Evolutionary conservation across 30 jellyfish, hydroid and myxozoan genomes (phyloP), one percentile per base, ranked within the genome.

Genomic region (Catostylus mosaicus): DNA sequence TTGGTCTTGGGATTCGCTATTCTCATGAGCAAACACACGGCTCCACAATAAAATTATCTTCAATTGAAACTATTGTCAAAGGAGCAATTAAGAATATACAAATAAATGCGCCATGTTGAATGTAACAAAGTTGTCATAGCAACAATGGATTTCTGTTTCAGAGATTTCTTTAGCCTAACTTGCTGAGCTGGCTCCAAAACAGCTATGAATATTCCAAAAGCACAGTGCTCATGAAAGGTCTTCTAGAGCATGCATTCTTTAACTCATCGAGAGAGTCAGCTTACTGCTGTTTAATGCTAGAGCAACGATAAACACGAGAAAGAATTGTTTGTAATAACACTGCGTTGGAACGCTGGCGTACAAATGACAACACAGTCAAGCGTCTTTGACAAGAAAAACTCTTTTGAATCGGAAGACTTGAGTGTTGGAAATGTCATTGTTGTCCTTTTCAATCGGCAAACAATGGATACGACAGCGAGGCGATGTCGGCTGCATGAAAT

Each of bases 401-500:
- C 70, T 82, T 50, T 68, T 60, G 66, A 82, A 82, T 38, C 92
- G 92, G 92, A 50, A 82, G 92, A 68, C 86, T 82, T 82, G 92
- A 70, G 40, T 80, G 59, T 82, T 51, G 80, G 76, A 70, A 72
- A 70, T 61, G 33, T 64, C 85, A 31, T 82, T 82, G 92, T 82
- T 56, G 20, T 47, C 32, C 70, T 61, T 82, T 82, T 51, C 80
- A 82, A 82, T 68, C 40, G 36, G 70, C 26, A 68, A 59, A 82
- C 92, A 82, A 82, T 82, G 80, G 34, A 63, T 38, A 70, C 86
- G 86, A 82, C 92, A 82, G 73, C 31, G 86, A 69, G 81, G 92
- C 92, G 86, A 82, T 82, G 82, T 69, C 92, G 92, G 92, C 92
- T 48, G 86, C 78, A 82, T 82, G 92, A 62, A 38, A 82, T 82